These are phyloP conservation scores for Rallus crepitans DNA, from an alignment of 2,797 vertebrate genomes.

Conservation along the genomic window DNA sequence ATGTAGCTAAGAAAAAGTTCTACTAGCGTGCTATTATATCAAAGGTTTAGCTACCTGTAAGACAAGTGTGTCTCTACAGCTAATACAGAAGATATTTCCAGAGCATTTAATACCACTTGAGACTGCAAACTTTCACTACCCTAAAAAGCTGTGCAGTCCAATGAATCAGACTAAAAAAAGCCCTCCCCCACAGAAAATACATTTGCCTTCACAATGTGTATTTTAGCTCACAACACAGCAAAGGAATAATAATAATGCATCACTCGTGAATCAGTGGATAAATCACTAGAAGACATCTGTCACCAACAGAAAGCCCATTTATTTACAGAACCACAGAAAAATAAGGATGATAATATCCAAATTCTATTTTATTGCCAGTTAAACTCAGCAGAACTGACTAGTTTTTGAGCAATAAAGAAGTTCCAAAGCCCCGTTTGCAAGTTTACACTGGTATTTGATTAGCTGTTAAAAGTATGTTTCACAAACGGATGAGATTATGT, in stretches of 20 bases:
- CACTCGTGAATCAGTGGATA: constrained; percentile 7
- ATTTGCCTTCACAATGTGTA: not conserved
- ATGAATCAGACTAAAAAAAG: not conserved
- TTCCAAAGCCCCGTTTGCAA: not conserved
- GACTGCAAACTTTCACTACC: not conserved
- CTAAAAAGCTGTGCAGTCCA: not conserved
- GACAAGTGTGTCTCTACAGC: not conserved
- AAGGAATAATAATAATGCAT: not conserved
- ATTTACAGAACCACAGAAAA: not conserved
- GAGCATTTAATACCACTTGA: not conserved
- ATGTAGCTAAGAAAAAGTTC: not conserved
- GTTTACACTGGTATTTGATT: not conserved
- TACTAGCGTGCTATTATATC: not conserved
- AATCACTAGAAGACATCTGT: constrained; percentile 21
- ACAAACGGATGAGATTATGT: not conserved
- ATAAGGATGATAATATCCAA: not conserved
- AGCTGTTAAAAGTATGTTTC: not conserved
- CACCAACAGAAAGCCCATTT: not conserved
- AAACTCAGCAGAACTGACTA: not conserved
- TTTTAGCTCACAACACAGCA: not conserved
- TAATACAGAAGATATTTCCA: not conserved
- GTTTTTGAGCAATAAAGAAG: not conserved
- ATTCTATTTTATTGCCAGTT: not conserved
- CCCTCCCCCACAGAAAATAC: not conserved
- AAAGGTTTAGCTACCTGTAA: not conserved